Base-by-base conservation (phyloP, 2,113 vertebrate species). In the Microcebus griseorufus region DNA sequence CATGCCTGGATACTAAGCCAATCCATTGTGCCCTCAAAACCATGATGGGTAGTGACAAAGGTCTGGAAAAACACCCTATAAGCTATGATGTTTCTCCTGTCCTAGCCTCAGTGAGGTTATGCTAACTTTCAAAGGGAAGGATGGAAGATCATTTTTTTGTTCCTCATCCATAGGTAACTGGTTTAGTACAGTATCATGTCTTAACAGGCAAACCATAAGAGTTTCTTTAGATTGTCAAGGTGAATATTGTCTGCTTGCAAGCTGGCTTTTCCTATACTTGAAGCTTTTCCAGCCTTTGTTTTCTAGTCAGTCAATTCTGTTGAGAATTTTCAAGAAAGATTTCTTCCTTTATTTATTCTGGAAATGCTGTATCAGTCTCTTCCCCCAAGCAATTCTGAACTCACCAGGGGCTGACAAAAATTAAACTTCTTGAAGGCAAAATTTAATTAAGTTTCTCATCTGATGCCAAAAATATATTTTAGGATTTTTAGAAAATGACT, bases 401-500 rank as follows among this genome's bases (percentile, higher is more conserved):
- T 97, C 96, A 97, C 20, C 25, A 34, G 73, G 65, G 89, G 22
- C 62, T 92, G 86, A 85, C 76, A 90, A 95, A 97, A 82, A 96
- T 94, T 92, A 90, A 97, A 93, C 39, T 89, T 97, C 62, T 79
- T 39, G 42, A 85, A 96, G 82, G 69, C n/a, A 79, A 87, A 97
- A 95, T 67, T 95, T 97, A 97, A 96, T 93, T 94, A 96, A 92
- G 32, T 94, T 89, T 93, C 75, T 92, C 70, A 70, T 32, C 32
- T 88, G 45, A 48, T 82, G 53, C 76, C 60, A 82, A 76, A 97
- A 95, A 91, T 72, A 23, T 96, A 94, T 88, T 87, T 78, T 69
- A 93, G 93, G 69, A 81, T 82, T 97, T 96, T 96, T 82, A 96
- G 88, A 72, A 34, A 90, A 39, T 51, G 81, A 91, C 76, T 93